Evolutionary conservation across 2,888 invertebrate genomes (phyloP).

Genomic region (Philereme transversata): DNA sequence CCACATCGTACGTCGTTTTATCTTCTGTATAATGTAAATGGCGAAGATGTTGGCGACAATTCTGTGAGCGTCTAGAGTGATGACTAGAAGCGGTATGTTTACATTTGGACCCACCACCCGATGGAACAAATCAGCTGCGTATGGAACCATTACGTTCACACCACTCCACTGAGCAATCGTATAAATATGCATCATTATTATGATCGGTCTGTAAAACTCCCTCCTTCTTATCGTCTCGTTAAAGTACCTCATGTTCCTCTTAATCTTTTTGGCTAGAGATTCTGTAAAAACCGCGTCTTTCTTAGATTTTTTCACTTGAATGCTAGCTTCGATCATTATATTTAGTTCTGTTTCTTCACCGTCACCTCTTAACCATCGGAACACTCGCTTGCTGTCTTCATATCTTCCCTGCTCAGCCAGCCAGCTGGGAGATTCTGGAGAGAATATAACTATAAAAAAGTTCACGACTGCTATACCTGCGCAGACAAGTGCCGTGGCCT

Average conservation of each 20-base stretch:
- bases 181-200: slow-evolving; percentile 52
- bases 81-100: slow-evolving; percentile 39
- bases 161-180: slow-evolving; percentile 49
- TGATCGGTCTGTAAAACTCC: slow-evolving; percentile 53
- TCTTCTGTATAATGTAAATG: slow-evolving; percentile 44
- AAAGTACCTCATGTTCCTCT: slow-evolving; percentile 40
- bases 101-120: slow-evolving; percentile 39
- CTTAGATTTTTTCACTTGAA: slow-evolving; percentile 48
- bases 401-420: slow-evolving; percentile 76
- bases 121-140: slow-evolving; percentile 42
- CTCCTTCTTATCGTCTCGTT: slow-evolving; percentile 41
- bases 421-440: slow-evolving; percentile 86
- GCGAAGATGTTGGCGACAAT: slow-evolving; percentile 44
- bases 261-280: slow-evolving; percentile 38
- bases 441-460: slow-evolving; percentile 61
- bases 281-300: slow-evolving; percentile 40
- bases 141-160: slow-evolving; percentile 46
- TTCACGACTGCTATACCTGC: slow-evolving; percentile 71
- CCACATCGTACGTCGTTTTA: slow-evolving; percentile 46
- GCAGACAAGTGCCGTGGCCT: slow-evolving; percentile 76
- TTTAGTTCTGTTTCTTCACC: slow-evolving; percentile 65
- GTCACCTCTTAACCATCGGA: slow-evolving; percentile 81
- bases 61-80: slow-evolving; percentile 46
- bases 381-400: slow-evolving; percentile 77
- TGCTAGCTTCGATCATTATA: slow-evolving; percentile 57